phyloP scores from a whole-genome alignment of 2,888 invertebrate genomes.

The Himalopsyche tibetana region DNA sequence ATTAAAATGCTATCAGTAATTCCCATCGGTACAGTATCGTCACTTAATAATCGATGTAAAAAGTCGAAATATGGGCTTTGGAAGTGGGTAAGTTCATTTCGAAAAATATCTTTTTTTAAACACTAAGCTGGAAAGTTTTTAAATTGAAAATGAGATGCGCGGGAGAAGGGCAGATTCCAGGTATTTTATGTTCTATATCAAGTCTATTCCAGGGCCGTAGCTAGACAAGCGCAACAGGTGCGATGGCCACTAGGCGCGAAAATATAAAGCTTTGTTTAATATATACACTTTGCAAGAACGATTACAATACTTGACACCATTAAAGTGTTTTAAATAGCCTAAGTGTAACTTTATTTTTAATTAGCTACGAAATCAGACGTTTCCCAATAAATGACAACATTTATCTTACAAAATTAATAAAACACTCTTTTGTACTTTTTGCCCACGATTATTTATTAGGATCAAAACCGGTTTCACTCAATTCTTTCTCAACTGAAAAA shows the following conservation, averaged over 20 bases:
- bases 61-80: background rate
- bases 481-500: too few species aligned
- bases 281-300: too few species aligned
- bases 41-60: background rate
- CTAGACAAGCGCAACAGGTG: background rate
- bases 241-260: background rate
- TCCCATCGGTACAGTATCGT: background rate
- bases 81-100: background rate
- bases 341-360: too few species aligned
- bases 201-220: background rate
- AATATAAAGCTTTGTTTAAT: background rate
- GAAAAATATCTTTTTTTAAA: too few species aligned
- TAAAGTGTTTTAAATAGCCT: too few species aligned
- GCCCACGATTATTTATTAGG: too few species aligned
- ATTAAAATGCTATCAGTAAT: background rate
- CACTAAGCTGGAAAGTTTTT: slow-evolving; percentile 23
- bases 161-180: background rate
- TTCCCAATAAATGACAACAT: too few species aligned
- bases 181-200: background rate
- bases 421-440: too few species aligned
- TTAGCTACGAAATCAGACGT: too few species aligned
- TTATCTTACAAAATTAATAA: too few species aligned
- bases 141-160: slow-evolving; percentile 34
- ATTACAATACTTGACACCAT: too few species aligned
- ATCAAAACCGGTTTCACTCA: too few species aligned